phyloP scores from a whole-genome alignment of 2,888 invertebrate species.

The Himalopsyche japonica region DNA sequence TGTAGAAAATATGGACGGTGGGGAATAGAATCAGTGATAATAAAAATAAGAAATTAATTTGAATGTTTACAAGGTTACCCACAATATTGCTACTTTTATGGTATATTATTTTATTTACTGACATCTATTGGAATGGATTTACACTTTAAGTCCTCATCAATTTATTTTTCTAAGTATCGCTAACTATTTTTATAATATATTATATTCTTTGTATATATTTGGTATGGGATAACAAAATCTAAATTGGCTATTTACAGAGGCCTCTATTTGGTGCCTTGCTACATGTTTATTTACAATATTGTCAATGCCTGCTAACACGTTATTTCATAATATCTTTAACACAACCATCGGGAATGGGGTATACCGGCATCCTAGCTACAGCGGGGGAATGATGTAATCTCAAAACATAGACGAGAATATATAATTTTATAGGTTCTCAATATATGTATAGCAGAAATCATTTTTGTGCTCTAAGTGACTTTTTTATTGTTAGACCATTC shows the following conservation, averaged over 20 bases:
- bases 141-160: neutral
- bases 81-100: no score
- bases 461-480: neutral
- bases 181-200: slow-evolving; percentile 2
- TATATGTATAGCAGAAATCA: neutral
- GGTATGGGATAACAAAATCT: slow-evolving; percentile 13
- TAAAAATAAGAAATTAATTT: no score
- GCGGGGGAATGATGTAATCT: neutral
- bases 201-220: slow-evolving; percentile 2
- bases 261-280: slow-evolving; percentile 33
- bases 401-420: neutral
- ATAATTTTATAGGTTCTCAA: neutral
- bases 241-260: slow-evolving; percentile 27
- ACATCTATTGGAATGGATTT: neutral
- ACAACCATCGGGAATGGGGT: slow-evolving; percentile 40
- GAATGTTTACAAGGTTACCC: no score
- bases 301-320: slow-evolving; percentile 34
- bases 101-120: neutral
- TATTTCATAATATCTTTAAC: slow-evolving; percentile 32
- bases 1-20: no score
- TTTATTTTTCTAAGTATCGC: neutral
- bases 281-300: slow-evolving; percentile 37
- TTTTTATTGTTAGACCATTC: no score
- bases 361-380: slow-evolving; percentile 6
- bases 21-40: no score